Evolutionary conservation across 2,797 vertebrate genomes (phyloP).

Genomic region (Malurus leucopterus): DNA sequence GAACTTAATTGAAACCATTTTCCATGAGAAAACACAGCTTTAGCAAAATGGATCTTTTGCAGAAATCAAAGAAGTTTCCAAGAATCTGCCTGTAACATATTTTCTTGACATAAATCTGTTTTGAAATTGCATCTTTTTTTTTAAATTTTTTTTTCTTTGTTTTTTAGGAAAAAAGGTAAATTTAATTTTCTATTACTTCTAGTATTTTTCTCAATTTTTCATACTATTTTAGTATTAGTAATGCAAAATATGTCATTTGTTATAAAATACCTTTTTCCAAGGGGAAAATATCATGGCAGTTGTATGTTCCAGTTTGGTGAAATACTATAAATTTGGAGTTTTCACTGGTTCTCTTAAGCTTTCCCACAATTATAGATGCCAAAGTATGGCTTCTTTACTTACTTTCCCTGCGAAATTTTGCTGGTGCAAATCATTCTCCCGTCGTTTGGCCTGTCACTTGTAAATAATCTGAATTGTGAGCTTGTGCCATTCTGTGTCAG

Average conservation of each 20-base stretch:
- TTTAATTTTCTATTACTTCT: not conserved
- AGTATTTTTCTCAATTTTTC: not conserved
- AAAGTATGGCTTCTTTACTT: not conserved
- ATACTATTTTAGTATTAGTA: not conserved
- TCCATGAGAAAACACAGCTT: slow-evolving; percentile 38
- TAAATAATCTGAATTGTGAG: slow-evolving; percentile 14
- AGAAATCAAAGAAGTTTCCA: slow-evolving; percentile 20
- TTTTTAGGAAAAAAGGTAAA: not conserved
- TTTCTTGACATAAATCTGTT: not conserved
- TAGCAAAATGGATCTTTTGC: slow-evolving; percentile 23
- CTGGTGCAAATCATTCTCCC: not conserved
- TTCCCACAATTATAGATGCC: not conserved
- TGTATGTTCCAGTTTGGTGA: not conserved
- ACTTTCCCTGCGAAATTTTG: not conserved
- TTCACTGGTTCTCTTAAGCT: not conserved
- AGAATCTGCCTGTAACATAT: not conserved
- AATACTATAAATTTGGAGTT: not conserved
- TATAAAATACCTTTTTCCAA: not conserved
- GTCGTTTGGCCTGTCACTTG: not conserved
- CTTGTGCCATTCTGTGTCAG: slow-evolving; percentile 9
- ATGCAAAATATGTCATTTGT: not conserved
- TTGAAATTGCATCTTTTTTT: not conserved
- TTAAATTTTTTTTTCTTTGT: not conserved
- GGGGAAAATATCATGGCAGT: not conserved
- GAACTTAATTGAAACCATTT: slow-evolving; percentile 49